A percentile compares a stretch with the other conserved stretches of the same genome.
phyloP scores from a whole-genome alignment of 2,888 invertebrate genomes.

The Azorinus chamasolen region DNA sequence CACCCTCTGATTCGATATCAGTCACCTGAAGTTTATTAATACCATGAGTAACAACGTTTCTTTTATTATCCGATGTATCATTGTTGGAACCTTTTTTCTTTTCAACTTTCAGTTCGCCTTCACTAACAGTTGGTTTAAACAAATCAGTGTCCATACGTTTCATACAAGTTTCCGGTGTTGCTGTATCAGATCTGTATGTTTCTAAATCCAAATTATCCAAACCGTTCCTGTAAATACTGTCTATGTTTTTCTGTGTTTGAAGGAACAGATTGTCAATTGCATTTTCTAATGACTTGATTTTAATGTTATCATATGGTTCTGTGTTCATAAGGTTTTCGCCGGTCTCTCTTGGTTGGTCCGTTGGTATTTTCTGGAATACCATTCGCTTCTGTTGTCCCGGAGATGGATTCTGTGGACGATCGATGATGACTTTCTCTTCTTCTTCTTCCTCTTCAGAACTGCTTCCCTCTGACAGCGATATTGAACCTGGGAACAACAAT shows the following conservation, averaged over 20 bases:
- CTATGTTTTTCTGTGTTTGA: slow-evolving; percentile 55
- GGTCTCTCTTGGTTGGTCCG: background rate
- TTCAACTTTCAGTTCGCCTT: too few species aligned
- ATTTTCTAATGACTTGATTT: slow-evolving; percentile 47
- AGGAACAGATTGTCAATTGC: slow-evolving; percentile 55
- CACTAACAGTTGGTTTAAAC: too few species aligned
- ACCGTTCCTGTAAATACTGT: slow-evolving; percentile 54
- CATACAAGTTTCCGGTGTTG: slow-evolving; percentile 58
- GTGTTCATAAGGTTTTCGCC: background rate
- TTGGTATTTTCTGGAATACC: background rate
- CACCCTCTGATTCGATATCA: background rate
- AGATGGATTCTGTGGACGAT: slow-evolving; percentile 51
- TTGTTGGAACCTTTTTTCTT: too few species aligned
- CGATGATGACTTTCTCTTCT: background rate
- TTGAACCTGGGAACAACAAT: slow-evolving; percentile 59
- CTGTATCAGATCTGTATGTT: slow-evolving; percentile 47
- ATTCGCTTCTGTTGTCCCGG: slow-evolving; percentile 19
- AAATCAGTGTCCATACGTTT: slow-evolving; percentile 17
- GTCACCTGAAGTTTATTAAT: background rate
- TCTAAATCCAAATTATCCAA: slow-evolving; percentile 52
- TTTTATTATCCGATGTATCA: too few species aligned
- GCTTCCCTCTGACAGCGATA: slow-evolving; percentile 50
- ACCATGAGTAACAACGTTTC: slow-evolving; percentile 1
- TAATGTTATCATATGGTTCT: background rate
- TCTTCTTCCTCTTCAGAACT: slow-evolving; percentile 15